Base-by-base conservation (phyloP, 2,797 vertebrate species). In the Psittacula derbiana region DNA sequence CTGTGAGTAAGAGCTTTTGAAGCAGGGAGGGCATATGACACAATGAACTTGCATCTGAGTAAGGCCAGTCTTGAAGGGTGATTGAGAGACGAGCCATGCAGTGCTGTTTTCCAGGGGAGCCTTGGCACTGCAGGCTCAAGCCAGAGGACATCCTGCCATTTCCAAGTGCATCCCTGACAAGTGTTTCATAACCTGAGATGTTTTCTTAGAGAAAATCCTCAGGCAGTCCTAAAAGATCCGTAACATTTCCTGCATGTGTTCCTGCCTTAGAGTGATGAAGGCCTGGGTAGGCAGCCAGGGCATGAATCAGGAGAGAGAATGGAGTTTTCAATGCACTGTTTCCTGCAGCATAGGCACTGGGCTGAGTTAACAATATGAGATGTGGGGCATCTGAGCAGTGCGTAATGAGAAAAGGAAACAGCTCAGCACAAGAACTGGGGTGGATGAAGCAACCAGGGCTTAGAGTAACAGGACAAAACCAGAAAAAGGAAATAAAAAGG, bases 341-440 rank as follows among this genome's bases (percentile, higher is more conserved):
- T 95, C 94, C 93, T 88, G 81, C 19, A 47, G 61, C 0, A 2
- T 58, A 88, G 83, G 91, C 81, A 70, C 6, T 28, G 70, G 53
- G 86, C 84, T 85, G 94, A 62, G 86, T 87, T 88, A 88, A 92
- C 86, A 88, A 50, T 71, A 62, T 33, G 53, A 47, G 71, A 53
- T 31, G 71, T 65, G 61, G 73, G 88, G 85, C 83, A 81, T 91
- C 70, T 66, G 80, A 90, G 69, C n/a, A 27, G 86, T 16, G 70
- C 12, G 64, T 91, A 94, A 95, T 91, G 94, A 53, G 92, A 92
- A 96, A 67, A 92, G 96, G 93, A 97, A 95, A 90, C 76, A 76
- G 83, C 86, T 94, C 94, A 96, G 88, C 95, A 92, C 83, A 58
- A 94, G 92, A 66, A 88, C 16, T 24, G 49, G 90, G 55, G 75